Evolutionary conservation across 2,113 vertebrate species (phyloP), one percentile per base, ranked within the genome.

Genomic region (Platichthys flesus): DNA sequence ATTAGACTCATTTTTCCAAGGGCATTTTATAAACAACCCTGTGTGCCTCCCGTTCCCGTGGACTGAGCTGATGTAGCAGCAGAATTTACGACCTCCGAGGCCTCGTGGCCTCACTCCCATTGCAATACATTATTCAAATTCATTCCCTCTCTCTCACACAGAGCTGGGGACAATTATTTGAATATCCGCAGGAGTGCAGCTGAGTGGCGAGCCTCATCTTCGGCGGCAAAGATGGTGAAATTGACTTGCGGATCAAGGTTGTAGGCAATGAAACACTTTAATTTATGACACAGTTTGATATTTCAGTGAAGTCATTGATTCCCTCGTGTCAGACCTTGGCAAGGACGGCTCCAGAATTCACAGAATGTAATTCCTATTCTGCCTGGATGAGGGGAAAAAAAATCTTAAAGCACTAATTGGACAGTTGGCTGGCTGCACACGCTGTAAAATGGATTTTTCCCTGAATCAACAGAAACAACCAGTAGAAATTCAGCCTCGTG

Each of bases 61-160:
- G 90, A 88, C 85, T 76, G 82, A 83, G 86, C 85, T 78, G 87
- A 90, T 86, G 88, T 75, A 88, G 89, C 84, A 74, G 90, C 88
- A 87, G 85, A 88, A 93, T 91, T 92, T 93, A 93, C 74, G 82
- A 93, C 89, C 88, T 89, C 86, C 1, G 85, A 90, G 85, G 90
- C 85, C 89, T 83, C 66, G 85, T 82, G 89, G 82, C 88, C 84
- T 86, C 85, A 61, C 85, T 85, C 82, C 90, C 73, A 55, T 86
- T 84, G 90, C 87, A 87, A 93, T 91, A 82, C 90, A 91, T 93
- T 92, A 93, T 93, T 90, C 91, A 91, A 90, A 90, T 93, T 87
- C 79, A 85, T 84, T 87, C 81, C 83, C 78, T 86, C 84, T 84
- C 77, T 52, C 87, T 63, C 75, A 79, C 75, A 71, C 77, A 24